These are phyloP conservation scores for Myocastor coypus DNA, from an alignment of 2,113 vertebrate genomes.

Conservation along the genomic window DNA sequence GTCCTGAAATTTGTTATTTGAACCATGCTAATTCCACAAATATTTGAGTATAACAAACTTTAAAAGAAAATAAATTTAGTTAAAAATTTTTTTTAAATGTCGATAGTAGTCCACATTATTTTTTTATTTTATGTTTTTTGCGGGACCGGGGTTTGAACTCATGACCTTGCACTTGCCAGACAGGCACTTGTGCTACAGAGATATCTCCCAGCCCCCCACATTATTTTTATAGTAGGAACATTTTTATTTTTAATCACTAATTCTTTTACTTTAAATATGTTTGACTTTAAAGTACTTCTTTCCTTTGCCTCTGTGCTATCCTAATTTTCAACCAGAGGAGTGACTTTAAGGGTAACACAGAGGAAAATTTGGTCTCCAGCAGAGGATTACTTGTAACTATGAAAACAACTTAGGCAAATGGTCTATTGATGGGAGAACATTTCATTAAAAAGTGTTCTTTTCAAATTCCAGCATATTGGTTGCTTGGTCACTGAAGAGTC, in stretches of 20 bases:
- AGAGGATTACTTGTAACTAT: constrained; percentile 50
- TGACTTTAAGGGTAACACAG: constrained; percentile 49
- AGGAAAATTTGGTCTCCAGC: constrained; percentile 59
- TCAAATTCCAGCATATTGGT: constrained; percentile 73
- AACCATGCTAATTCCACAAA: constrained; percentile 42
- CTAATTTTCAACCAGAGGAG: constrained; percentile 37
- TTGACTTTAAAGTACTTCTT: constrained; percentile 36
- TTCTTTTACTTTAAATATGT: constrained; percentile 55
- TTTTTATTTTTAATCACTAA: constrained; percentile 50
- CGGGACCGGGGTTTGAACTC: no score
- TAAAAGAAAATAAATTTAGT: not conserved
- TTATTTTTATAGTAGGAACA: constrained; percentile 66
- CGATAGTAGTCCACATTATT: constrained; percentile 28
- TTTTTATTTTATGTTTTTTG: no score
- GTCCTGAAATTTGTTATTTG: constrained; percentile 58
- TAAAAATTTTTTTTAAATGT: constrained; percentile 57
- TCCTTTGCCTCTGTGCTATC: not conserved
- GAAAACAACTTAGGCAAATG: constrained; percentile 73
- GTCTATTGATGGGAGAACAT: constrained; percentile 67
- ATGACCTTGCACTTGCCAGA: no score
- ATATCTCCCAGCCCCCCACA: no score
- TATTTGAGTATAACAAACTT: constrained; percentile 45
- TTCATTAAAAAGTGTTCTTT: constrained; percentile 77
- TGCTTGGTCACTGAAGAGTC: constrained; percentile 77
- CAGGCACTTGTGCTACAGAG: no score